Evolutionary conservation across 1,140 invertebrate species (phyloP).

Genomic region (Cheumatopsyche charites): DNA sequence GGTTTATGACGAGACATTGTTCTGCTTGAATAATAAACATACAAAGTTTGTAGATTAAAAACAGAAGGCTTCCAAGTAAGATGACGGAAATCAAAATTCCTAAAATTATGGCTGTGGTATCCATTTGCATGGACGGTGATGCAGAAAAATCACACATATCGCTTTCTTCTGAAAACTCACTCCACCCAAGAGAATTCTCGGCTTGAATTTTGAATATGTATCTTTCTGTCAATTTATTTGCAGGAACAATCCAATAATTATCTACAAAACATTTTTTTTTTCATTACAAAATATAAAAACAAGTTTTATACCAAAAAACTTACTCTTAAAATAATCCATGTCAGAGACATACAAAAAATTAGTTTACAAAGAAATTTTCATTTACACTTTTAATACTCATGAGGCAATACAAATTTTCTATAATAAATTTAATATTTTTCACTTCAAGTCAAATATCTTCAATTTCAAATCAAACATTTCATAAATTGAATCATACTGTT

Average conservation of each 20-base stretch:
- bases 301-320: too few relatives aligned
- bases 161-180: slow-evolving; percentile 64
- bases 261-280: slow-evolving; percentile 57
- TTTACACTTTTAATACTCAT: too few relatives aligned
- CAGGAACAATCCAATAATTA: slow-evolving; percentile 78
- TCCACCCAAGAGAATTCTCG: slow-evolving; percentile 83
- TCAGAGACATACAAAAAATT: not conserved
- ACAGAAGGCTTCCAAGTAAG: not conserved
- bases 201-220: slow-evolving; percentile 78
- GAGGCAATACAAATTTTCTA: too few relatives aligned
- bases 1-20: too few relatives aligned
- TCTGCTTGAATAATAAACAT: too few relatives aligned
- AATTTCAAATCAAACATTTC: too few relatives aligned
- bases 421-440: too few relatives aligned
- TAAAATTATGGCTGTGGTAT: slow-evolving; percentile 2
- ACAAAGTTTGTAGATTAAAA: too few relatives aligned
- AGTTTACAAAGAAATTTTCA: too few relatives aligned
- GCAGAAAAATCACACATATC: slow-evolving; percentile 61
- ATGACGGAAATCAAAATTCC: not conserved
- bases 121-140: slow-evolving; percentile 51
- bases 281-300: not conserved
- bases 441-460: too few relatives aligned
- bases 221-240: slow-evolving; percentile 69
- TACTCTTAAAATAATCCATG: slow-evolving; percentile 19
- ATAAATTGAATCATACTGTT: too few relatives aligned